These are phyloP conservation scores for Pristionchus fissidentatus DNA, from an alignment of 2,888 invertebrate species.

Conservation along the genomic window DNA sequence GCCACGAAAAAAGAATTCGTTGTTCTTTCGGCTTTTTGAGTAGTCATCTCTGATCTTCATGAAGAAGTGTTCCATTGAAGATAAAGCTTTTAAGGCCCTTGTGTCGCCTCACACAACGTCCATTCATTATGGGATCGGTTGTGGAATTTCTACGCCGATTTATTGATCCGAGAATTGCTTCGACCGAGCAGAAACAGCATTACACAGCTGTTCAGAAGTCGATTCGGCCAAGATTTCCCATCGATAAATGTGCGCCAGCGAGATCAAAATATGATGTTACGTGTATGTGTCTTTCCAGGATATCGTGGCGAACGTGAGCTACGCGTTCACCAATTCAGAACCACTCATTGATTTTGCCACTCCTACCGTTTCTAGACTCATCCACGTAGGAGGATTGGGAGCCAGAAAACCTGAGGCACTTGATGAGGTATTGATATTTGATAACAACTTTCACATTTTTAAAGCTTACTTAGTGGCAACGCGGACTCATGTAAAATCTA, in stretches of 20 bases:
- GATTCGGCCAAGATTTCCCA: neutral
- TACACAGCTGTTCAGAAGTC: neutral
- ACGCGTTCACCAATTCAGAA: conserved; percentile 31
- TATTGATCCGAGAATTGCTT: neutral
- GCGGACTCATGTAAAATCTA: too few species aligned
- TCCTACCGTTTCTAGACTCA: neutral
- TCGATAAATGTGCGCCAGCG: neutral
- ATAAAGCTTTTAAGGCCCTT: neutral
- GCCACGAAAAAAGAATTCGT: too few species aligned
- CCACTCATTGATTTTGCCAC: conserved; percentile 20
- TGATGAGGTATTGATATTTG: neutral
- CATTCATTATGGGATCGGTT: neutral
- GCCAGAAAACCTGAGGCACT: neutral
- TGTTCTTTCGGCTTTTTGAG: too few species aligned
- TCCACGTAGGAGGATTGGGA: conserved; percentile 23
- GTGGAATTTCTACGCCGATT: conserved; percentile 35
- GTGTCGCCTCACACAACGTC: neutral
- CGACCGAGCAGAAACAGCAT: neutral
- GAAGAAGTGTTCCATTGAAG: neutral
- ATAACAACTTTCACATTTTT: too few species aligned
- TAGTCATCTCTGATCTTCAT: neutral
- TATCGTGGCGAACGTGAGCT: neutral
- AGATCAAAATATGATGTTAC: too few species aligned
- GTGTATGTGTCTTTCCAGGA: neutral
- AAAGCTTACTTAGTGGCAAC: too few species aligned